A percentile compares a stretch with the other conserved stretches of the same genome.
Conservation (phyloP, 2,888 invertebrate species). For the Flexamia atlantica region DNA sequence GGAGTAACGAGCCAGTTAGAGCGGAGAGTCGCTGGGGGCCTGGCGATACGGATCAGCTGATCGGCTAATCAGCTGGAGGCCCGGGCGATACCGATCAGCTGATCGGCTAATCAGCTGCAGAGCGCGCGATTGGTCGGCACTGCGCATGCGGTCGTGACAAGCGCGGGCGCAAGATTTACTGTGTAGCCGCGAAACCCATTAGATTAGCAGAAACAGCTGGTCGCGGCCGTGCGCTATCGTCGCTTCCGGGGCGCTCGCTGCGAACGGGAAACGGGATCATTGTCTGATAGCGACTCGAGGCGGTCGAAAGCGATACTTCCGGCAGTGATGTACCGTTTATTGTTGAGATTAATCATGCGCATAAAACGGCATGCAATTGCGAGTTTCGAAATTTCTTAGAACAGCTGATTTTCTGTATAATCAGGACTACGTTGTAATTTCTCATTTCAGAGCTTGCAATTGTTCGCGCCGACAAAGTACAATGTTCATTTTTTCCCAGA, state of each 20-base stretch:
- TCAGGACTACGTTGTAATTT: too few relatives aligned
- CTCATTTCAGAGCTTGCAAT: too few relatives aligned
- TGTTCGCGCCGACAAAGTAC: too few relatives aligned
- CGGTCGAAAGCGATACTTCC: neutral
- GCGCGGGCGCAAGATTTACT: slow-evolving; percentile 36
- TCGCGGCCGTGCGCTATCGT: slow-evolving; percentile 1
- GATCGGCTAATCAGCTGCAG: slow-evolving; percentile 13
- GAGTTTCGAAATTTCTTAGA: too few relatives aligned
- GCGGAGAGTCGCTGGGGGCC: neutral
- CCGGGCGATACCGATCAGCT: neutral
- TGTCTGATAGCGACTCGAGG: neutral
- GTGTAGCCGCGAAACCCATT: slow-evolving; percentile 35
- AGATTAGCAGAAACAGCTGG: slow-evolving; percentile 45
- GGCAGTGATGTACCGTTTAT: neutral
- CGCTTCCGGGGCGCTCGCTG: neutral
- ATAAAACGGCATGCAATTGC: too few relatives aligned
- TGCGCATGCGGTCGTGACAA: neutral
- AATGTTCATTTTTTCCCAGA: too few relatives aligned
- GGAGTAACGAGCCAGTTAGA: neutral
- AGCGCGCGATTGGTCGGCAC: neutral
- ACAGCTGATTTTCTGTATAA: too few relatives aligned
- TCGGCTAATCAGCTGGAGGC: neutral
- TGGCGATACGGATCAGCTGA: neutral
- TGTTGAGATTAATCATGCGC: too few relatives aligned
- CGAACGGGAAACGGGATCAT: neutral